phyloP scores from a whole-genome alignment of 2,888 invertebrate genomes.

The Synanthedon formicaeformis region DNA sequence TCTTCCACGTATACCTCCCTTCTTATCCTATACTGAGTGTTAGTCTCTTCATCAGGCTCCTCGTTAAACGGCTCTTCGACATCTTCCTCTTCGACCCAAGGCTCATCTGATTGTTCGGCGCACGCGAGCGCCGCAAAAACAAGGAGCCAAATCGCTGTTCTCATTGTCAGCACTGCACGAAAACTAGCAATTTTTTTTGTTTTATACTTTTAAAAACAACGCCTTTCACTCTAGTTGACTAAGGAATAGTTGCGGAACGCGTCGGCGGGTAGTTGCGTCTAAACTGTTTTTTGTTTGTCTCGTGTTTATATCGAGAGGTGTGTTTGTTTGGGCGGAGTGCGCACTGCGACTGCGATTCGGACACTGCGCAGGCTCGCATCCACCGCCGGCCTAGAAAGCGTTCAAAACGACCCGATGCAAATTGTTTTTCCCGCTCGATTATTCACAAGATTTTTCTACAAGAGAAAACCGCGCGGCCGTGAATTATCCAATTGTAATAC shows the following conservation, averaged over 20 bases:
- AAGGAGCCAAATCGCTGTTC: slow-evolving; percentile 33
- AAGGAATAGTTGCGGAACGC: slow-evolving; percentile 34
- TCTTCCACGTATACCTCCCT: slow-evolving; percentile 31
- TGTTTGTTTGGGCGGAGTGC: slow-evolving; percentile 21
- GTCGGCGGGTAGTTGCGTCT: slow-evolving; percentile 8
- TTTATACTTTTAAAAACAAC: slow-evolving; percentile 33
- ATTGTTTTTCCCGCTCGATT: slow-evolving; percentile 34
- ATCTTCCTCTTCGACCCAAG: slow-evolving; percentile 46
- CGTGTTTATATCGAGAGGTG: slow-evolving; percentile 29
- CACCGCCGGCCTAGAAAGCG: slow-evolving; percentile 42
- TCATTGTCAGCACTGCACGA: slow-evolving; percentile 35
- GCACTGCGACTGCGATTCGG: slow-evolving; percentile 23
- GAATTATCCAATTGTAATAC: slow-evolving; percentile 27
- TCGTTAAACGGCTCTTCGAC: slow-evolving; percentile 2
- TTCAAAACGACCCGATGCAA: slow-evolving; percentile 31
- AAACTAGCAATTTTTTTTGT: slow-evolving; percentile 37
- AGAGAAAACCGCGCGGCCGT: slow-evolving; percentile 50
- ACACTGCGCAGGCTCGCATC: slow-evolving; percentile 28
- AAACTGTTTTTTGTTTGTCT: slow-evolving; percentile 9
- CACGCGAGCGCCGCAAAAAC: slow-evolving; percentile 21
- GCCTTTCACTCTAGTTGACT: slow-evolving; percentile 44
- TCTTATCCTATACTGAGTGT: slow-evolving; percentile 16
- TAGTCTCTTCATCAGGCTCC: slow-evolving; percentile 25
- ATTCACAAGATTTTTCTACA: slow-evolving; percentile 44
- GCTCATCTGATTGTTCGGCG: slow-evolving; percentile 36